A percentile compares a stretch with the other conserved stretches of the same genome.
phyloP scores from a whole-genome alignment of 2,888 invertebrate genomes.

The Coelinius sp. region DNA sequence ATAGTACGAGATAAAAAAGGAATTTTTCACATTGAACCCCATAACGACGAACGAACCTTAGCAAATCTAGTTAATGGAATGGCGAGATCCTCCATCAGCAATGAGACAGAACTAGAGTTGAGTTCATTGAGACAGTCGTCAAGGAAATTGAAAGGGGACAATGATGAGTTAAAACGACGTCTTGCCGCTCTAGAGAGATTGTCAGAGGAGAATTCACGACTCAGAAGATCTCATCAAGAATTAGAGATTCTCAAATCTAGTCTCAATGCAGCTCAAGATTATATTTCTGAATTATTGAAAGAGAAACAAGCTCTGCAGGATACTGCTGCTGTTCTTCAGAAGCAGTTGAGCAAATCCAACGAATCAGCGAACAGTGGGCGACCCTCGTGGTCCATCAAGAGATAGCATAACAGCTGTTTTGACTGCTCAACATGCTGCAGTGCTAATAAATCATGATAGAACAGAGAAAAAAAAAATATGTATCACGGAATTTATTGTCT shows the following conservation, averaged over 20 bases:
- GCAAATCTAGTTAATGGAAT: conserved; percentile 53
- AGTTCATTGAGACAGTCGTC: conserved; percentile 71
- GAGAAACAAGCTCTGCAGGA: conserved; percentile 84
- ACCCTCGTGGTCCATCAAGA: conserved; percentile 73
- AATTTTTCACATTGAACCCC: conserved; percentile 80
- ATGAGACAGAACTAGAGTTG: conserved; percentile 72
- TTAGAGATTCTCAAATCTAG: conserved; percentile 75
- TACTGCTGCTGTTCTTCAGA: conserved; percentile 79
- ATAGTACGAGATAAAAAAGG: conserved; percentile 83
- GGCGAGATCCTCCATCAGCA: conserved; percentile 48
- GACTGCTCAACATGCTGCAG: conserved; percentile 80
- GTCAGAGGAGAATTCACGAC: conserved; percentile 74
- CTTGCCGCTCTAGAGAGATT: conserved; percentile 75
- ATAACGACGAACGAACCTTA: neutral
- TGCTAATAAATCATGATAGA: conserved; percentile 71
- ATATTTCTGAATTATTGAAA: conserved; percentile 79
- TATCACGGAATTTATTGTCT: neutral
- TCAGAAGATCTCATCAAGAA: conserved; percentile 75
- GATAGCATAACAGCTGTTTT: conserved; percentile 80
- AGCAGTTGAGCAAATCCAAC: conserved; percentile 67
- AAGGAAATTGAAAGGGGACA: conserved; percentile 75
- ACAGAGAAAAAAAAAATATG: neutral
- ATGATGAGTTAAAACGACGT: conserved; percentile 77
- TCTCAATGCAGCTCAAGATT: conserved; percentile 81
- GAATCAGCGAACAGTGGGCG: conserved; percentile 65